Evolutionary conservation across 2,797 vertebrate species (phyloP), one percentile per base, ranked within the genome.

Genomic region (Alexandromys oeconomus): DNA sequence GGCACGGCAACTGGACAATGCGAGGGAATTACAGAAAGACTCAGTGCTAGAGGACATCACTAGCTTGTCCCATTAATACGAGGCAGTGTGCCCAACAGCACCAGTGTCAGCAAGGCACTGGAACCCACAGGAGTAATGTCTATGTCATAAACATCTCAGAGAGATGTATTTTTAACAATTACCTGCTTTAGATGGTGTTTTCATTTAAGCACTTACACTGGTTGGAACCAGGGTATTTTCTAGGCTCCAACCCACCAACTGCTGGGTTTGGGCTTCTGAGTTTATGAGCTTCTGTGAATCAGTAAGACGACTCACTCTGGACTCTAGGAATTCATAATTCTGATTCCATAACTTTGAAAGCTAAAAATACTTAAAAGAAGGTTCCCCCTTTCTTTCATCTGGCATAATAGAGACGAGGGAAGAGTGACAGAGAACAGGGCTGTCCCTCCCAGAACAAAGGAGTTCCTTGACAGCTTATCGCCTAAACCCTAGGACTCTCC

Each of bases 231-330:
- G 0, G 15, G 14, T 91, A 84, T 89, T 86, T 93, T 77, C 89
- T 61, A 93, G 40, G 14, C 17, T 95, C 90, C 87, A 85, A 87
- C 57, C 67, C 15, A 96, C 82, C 69, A 92, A 90, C 27, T 88
- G 89, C 63, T 96, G 87, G 23, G 82, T 81, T 94, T 46, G 29
- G n/a, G 8, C 71, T 95, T 86, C 87, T 84, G 87, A 89, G 88
- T 91, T 94, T 91, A 93, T 92, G 67, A 91, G 63, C 21, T 34
- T 12, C 91, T 86, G 94, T 34, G 34, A 92, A 77, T 34, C 29
- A 59, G 69, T 92, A 79, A 86, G 40, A 4, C 79, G 21, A 67
- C 59, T 65, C 37, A 59, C 48, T 89, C 23, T 90, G 61, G 8
- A 92, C 77, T 79, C 34, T 0, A 65, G 21, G n/a, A 65, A 17